Base-by-base conservation (phyloP, 2,113 vertebrate genomes). In the Montifringilla adamsi region DNA sequence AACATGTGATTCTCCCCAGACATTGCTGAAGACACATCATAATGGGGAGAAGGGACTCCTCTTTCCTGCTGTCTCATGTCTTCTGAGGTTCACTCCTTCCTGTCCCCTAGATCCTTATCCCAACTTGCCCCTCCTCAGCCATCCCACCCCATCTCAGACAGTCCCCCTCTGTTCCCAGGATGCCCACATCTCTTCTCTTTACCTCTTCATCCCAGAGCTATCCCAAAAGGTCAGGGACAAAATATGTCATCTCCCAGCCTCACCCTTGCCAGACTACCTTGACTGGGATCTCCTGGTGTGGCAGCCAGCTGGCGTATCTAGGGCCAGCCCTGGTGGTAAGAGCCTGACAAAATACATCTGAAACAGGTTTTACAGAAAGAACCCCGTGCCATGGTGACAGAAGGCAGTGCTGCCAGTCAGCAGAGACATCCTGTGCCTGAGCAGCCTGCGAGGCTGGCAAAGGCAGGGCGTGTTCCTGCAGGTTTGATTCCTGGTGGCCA, bases 211-310 rank as follows among this genome's bases (percentile, higher is more conserved):
- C 62, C 26, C 14, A 24, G 37, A 82, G 47, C 28, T 79, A 79
- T 83, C 27, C 44, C 49, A 39, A 79, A 56, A 88, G 15, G 19
- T 37, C 16, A 41, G 16, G 37, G 37, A 60, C 26, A 69, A 87
- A 79, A 46, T 26, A 5, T 20, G 12, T 52, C 2, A 37, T 64
- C 28, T 58, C 28, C 14, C 59, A 60, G 49, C 33, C 39, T 56
- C 50, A 28, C n/a, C 41, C 33, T 64, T 81, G 44, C 59, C 19
- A 13, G 66, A 26, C 46, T 31, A 30, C 55, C 55, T 44, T 62
- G 49, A 39, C 76, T 0, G 0, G 72, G 24, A 37, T 39, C 19
- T 90, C 35, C 69, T 4, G 3, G 24, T 0, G 0, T 4, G 2
- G 74, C 67, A 79, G 58, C 37, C 64, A 67, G 76, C 41, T 4